phyloP scores from a whole-genome alignment of 2,113 vertebrate genomes.

The Chlamydotis undulata region DNA sequence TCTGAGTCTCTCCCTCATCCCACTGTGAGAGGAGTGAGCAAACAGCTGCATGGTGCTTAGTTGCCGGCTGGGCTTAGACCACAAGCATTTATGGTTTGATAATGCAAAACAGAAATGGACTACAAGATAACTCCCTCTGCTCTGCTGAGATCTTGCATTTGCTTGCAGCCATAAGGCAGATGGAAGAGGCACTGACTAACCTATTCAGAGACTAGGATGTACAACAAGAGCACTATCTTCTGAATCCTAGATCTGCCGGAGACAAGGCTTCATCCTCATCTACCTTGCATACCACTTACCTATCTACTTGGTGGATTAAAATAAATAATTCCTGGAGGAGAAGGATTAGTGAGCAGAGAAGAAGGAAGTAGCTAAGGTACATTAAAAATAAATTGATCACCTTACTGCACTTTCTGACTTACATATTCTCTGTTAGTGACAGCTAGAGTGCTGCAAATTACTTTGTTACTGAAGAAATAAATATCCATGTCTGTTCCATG shows the following conservation, averaged over 20 bases:
- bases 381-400: conserved; percentile 39
- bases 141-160: neutral
- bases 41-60: no score
- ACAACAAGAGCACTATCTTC: rapidly evolving
- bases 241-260: neutral
- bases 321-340: neutral
- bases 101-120: neutral
- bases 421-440: neutral
- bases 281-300: neutral
- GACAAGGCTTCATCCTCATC: neutral
- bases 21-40: no score
- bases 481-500: neutral
- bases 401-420: conserved; percentile 33
- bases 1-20: no score
- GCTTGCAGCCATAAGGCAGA: neutral
- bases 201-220: neutral
- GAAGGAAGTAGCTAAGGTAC: neutral
- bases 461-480: conserved; percentile 12
- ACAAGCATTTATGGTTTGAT: neutral
- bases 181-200: neutral
- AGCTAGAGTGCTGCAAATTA: conserved; percentile 10
- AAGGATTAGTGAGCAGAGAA: neutral
- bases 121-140: neutral
- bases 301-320: neutral
- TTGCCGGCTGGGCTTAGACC: no score